Evolutionary conservation across 30 jellyfish, hydroid and myxozoan genomes (phyloP).

Genomic region (Aurelia aurita): DNA sequence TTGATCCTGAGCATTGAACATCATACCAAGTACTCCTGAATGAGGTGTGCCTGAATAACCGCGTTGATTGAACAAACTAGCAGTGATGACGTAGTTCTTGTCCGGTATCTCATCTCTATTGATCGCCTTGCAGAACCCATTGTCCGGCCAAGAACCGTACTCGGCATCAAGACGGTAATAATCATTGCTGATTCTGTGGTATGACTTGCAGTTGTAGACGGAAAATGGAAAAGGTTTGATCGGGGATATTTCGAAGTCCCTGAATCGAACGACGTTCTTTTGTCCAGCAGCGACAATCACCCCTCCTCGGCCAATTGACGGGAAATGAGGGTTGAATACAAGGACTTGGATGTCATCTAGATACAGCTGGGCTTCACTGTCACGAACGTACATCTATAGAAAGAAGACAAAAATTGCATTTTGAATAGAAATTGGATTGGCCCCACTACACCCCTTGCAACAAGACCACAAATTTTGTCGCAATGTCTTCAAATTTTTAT

Average conservation of each 20-base stretch:
- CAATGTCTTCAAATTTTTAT: too few relatives aligned
- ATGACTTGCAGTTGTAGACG: slow-evolving; percentile 73
- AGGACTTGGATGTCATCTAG: slow-evolving; percentile 57
- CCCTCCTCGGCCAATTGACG: slow-evolving; percentile 86
- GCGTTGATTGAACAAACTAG: slow-evolving; percentile 72
- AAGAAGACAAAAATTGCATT: not conserved
- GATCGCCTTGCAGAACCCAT: slow-evolving; percentile 86
- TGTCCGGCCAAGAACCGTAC: slow-evolving; percentile 85
- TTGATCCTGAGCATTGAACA: slow-evolving; percentile 81
- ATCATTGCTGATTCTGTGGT: slow-evolving; percentile 60
- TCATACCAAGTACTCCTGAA: slow-evolving; percentile 73
- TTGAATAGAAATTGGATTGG: too few relatives aligned
- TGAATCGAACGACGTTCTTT: slow-evolving; percentile 63
- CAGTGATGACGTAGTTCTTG: slow-evolving; percentile 76
- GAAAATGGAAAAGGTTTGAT: slow-evolving; percentile 59
- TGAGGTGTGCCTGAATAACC: slow-evolving; percentile 65
- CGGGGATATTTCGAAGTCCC: slow-evolving; percentile 58
- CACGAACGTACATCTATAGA: slow-evolving; percentile 73
- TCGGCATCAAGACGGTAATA: slow-evolving; percentile 72
- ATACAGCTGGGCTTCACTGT: slow-evolving; percentile 68
- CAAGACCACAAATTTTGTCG: too few relatives aligned
- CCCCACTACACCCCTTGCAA: too few relatives aligned
- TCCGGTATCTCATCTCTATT: slow-evolving; percentile 19
- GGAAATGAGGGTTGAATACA: slow-evolving; percentile 73
- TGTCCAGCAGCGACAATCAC: slow-evolving; percentile 86